phyloP scores from a whole-genome alignment of 2,888 invertebrate genomes.

The Trichopoda pennipes region DNA sequence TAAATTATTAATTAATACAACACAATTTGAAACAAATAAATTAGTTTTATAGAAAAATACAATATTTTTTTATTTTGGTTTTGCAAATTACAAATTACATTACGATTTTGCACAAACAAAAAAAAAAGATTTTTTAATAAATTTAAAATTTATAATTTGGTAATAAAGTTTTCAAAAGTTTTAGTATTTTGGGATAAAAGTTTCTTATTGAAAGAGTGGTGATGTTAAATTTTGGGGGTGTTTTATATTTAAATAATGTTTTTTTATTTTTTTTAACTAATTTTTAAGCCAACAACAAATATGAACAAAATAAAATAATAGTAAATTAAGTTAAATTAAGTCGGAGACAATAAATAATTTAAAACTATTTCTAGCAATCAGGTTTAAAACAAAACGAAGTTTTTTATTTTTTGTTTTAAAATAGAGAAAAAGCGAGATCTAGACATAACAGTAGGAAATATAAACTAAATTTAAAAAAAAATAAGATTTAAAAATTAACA shows the following conservation, averaged over 20 bases:
- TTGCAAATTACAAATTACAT: conserved; percentile 50
- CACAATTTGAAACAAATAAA: conserved; percentile 52
- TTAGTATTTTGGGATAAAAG: conserved; percentile 15
- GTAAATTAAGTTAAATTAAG: conserved; percentile 28
- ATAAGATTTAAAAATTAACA: conserved; percentile 41
- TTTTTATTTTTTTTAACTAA: background rate
- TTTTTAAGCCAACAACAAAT: conserved; percentile 42
- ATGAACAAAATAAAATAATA: conserved; percentile 15
- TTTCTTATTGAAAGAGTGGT: conserved; percentile 1
- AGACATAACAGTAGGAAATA: conserved; percentile 57
- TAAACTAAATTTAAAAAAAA: conserved; percentile 46
- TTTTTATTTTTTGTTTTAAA: background rate
- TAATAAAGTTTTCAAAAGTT: conserved; percentile 41
- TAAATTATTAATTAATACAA: conserved; percentile 51
- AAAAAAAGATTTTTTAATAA: conserved; percentile 9
- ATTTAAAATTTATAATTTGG: conserved; percentile 7
- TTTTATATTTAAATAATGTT: conserved; percentile 5
- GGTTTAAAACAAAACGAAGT: conserved; percentile 36
- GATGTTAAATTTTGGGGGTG: conserved; percentile 19
- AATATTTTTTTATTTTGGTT: conserved; percentile 10
- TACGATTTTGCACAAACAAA: conserved; percentile 26
- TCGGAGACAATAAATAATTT: conserved; percentile 53
- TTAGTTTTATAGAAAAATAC: conserved; percentile 16
- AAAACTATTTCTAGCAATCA: conserved; percentile 60
- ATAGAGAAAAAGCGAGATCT: conserved; percentile 62